Base-by-base conservation (phyloP, 2,797 vertebrate genomes). In the Mus minutoides region DNA sequence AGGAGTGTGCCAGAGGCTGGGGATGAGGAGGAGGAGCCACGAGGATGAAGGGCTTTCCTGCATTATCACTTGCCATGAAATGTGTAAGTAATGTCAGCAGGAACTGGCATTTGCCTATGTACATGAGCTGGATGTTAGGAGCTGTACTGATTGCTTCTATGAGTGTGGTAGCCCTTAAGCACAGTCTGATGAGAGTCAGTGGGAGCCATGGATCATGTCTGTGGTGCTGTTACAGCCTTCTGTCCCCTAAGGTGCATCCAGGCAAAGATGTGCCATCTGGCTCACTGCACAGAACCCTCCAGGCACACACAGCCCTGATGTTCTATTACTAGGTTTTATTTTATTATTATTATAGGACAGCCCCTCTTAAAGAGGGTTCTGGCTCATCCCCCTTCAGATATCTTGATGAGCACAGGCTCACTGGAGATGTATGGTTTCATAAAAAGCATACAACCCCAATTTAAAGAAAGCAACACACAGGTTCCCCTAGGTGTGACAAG, bases 21-120 rank as follows among this genome's bases (percentile, higher is more conserved):
- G 82, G 85, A 56, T 58, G 2, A 14, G 34, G 67, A 26, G 1
- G 0, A 0, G 9, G 79, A 78, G 71, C 16, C 19, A 13, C 10
- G 90, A 92, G 75, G 17, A 29, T 29, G 43, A 10, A 43, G n/a
- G 58, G 46, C 87, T 82, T 60, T 93, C 93, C 69, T 82, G 24
- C 2, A 1, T 80, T 62, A 40, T 83, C 34, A 2, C 76, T 96
- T 76, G 54, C 67, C 56, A 60, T 88, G 34, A 34, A 82, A 84
- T 92, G 77, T 71, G 40, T 94, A 92, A 94, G 94, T 78, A 95
- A 83, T 62, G 90, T 88, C 94, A 76, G 46, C 2, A 3, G 77
- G 78, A 94, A 58, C 17, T 69, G 56, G 3, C n/a, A 75, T 92
- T 83, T 95, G 88, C 73, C 69, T 94, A 71, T 77, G 88, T 31